Percentiles rank a stretch among this genome's conserved stretches.
phyloP scores from a whole-genome alignment of 2,113 vertebrate species.

The Heterochromis multidens region DNA sequence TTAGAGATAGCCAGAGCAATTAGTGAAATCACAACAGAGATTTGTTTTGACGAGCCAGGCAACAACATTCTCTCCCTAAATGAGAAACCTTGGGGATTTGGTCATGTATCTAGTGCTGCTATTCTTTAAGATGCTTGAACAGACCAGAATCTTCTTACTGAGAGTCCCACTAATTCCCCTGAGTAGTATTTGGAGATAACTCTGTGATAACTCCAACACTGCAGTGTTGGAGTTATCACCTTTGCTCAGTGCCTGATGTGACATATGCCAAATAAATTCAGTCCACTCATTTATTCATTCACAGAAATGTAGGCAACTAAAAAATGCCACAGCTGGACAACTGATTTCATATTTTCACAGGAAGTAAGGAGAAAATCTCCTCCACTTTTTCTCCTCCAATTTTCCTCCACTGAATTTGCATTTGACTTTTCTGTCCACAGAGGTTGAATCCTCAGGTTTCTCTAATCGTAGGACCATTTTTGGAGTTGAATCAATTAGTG shows the following conservation, averaged over 20 bases:
- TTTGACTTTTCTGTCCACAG: too few relatives aligned
- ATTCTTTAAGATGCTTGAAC: slow-evolving; percentile 20
- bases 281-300: fast-evolving
- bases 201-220: too few relatives aligned
- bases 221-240: neutral
- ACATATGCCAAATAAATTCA: neutral
- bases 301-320: neutral
- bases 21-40: slow-evolving; percentile 34
- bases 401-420: too few relatives aligned
- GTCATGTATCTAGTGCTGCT: neutral
- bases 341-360: neutral
- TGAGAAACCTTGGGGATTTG: slow-evolving; percentile 26
- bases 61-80: neutral
- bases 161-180: slow-evolving; percentile 4
- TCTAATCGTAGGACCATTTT: too few relatives aligned
- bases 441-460: too few relatives aligned
- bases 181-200: too few relatives aligned
- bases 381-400: too few relatives aligned
- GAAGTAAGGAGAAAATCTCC: too few relatives aligned
- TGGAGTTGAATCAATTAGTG: too few relatives aligned
- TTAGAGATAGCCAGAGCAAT: slow-evolving; percentile 25
- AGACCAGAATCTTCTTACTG: slow-evolving; percentile 46
- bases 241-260: neutral
- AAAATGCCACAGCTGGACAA: neutral
- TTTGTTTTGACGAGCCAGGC: neutral